phyloP scores from a whole-genome alignment of 1,140 invertebrate species.

The Nasonia vitripennis region DNA sequence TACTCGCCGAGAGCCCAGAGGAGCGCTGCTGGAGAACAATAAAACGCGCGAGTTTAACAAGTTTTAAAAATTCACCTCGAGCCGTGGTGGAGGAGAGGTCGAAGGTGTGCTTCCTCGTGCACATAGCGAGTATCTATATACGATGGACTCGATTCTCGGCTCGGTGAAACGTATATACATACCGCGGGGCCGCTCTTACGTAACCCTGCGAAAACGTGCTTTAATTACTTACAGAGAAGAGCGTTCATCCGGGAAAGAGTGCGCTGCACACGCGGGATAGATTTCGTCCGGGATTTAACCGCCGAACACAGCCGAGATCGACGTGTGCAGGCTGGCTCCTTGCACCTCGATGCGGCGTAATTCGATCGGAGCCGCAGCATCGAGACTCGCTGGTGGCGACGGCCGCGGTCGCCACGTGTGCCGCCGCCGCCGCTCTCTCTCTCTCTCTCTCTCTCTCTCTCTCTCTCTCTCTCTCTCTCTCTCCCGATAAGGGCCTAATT shows the following conservation, averaged over 20 bases:
- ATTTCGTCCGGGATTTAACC: slow-evolving; percentile 8
- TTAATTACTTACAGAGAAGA: slow-evolving; percentile 31
- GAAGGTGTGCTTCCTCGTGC: neutral
- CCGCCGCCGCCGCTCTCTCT: neutral
- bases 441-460: neutral
- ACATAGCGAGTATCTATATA: neutral
- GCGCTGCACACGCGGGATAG: neutral
- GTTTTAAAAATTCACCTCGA: slow-evolving; percentile 43
- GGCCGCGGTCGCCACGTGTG: neutral
- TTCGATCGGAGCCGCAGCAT: neutral
- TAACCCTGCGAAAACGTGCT: neutral
- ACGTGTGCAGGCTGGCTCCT: neutral
- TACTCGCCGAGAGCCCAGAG: slow-evolving; percentile 11
- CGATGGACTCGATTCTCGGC: neutral
- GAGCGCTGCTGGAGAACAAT: slow-evolving; percentile 32
- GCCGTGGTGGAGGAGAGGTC: neutral
- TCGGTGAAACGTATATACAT: neutral
- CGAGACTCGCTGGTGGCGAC: neutral
- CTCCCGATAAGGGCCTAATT: slow-evolving; percentile 62
- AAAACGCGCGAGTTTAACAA: slow-evolving; percentile 45
- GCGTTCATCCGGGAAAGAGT: too few species aligned
- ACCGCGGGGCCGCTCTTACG: slow-evolving; percentile 4
- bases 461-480: neutral
- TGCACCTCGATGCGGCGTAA: slow-evolving; percentile 11
- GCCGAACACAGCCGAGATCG: neutral